These are phyloP conservation scores for Bactericera cockerelli DNA, from an alignment of 1,140 invertebrate genomes.

Conservation along the genomic window DNA sequence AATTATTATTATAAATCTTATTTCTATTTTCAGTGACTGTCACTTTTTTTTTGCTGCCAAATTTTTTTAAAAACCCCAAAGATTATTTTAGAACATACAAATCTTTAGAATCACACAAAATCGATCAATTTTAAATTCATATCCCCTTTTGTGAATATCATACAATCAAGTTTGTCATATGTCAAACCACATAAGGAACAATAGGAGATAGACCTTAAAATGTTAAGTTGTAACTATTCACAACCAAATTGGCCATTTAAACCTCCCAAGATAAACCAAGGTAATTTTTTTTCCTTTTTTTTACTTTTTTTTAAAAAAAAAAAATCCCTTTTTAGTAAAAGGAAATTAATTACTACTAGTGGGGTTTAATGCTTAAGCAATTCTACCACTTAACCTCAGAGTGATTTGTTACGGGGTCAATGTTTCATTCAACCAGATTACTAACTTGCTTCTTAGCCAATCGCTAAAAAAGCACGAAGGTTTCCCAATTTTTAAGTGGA, in stretches of 20 bases:
- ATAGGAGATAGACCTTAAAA: conserved; percentile 15
- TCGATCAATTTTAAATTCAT: background rate
- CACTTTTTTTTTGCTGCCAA: background rate
- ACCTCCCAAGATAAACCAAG: background rate
- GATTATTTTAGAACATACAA: background rate
- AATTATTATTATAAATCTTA: too few relatives aligned
- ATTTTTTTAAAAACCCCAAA: background rate
- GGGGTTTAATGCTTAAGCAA: too few relatives aligned
- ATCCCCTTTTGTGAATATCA: background rate
- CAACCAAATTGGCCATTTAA: background rate
- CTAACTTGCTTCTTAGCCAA: too few relatives aligned
- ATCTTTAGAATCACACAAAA: background rate
- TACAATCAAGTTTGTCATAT: conserved; percentile 31
- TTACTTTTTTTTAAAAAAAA: too few relatives aligned
- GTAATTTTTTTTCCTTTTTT: too few relatives aligned
- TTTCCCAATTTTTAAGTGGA: too few relatives aligned
- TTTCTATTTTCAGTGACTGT: background rate
- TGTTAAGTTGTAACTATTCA: conserved; percentile 5
- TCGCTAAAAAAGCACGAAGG: too few relatives aligned
- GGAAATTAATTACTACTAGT: too few relatives aligned
- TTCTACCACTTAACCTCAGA: too few relatives aligned
- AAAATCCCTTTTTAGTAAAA: too few relatives aligned
- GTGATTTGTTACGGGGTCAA: too few relatives aligned
- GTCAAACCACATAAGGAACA: conserved; percentile 9
- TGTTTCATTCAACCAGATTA: too few relatives aligned